Evolutionary conservation across 2,888 invertebrate genomes (phyloP).

Genomic region (Lasioglossum figueresi): DNA sequence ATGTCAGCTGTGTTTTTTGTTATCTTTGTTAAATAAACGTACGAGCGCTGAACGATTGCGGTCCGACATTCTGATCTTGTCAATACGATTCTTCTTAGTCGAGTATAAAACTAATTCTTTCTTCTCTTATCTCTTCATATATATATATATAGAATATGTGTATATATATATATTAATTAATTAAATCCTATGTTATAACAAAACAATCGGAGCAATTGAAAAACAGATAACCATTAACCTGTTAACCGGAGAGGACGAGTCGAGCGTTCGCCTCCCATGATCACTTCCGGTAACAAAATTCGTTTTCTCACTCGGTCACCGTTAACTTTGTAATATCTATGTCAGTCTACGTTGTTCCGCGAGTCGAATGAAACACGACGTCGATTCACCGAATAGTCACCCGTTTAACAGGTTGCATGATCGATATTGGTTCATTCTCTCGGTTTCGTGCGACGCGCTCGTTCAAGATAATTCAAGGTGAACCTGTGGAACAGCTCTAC

Average conservation of each 20-base stretch:
- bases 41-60: slow-evolving; percentile 22
- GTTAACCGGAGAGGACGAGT: background rate
- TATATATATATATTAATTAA: slow-evolving; percentile 55
- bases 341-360: background rate
- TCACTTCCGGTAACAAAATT: background rate
- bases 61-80: background rate
- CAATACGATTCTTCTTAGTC: slow-evolving; percentile 27
- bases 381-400: slow-evolving; percentile 14
- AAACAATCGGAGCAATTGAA: slow-evolving; percentile 49
- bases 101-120: slow-evolving; percentile 56
- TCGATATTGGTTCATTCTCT: background rate
- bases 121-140: slow-evolving; percentile 26
- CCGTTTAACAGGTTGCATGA: slow-evolving; percentile 11
- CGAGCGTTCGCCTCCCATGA: background rate
- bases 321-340: slow-evolving; percentile 5
- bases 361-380: background rate
- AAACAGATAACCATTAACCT: slow-evolving; percentile 50
- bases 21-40: slow-evolving; percentile 40
- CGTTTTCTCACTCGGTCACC: background rate
- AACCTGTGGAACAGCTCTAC: background rate
- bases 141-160: slow-evolving; percentile 18
- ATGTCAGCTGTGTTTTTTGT: background rate
- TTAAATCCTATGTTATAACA: slow-evolving; percentile 61
- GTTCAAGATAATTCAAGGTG: background rate
- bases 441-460: background rate